Conservation (phyloP, 1,140 invertebrate species). For the Hylaeus anthracinus region DNA sequence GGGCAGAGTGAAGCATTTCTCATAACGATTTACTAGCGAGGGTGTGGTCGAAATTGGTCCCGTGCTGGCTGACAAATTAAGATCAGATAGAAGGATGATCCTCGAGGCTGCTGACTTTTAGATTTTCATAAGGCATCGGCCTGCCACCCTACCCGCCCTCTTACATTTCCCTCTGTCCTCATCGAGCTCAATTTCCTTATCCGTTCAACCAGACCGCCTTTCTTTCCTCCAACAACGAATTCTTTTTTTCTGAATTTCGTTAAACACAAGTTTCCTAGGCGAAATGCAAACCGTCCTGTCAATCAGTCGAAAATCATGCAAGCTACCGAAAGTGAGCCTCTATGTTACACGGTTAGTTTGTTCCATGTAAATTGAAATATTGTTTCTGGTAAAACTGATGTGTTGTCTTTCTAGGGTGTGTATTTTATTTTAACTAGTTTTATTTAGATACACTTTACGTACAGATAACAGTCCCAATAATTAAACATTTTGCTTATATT, state of each 20-base stretch:
- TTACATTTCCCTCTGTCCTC: conserved; percentile 42
- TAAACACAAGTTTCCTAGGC: neutral
- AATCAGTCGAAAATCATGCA: no score
- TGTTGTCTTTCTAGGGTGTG: no score
- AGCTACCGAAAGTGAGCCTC: no score
- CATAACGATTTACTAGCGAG: conserved; percentile 60
- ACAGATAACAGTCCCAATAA: no score
- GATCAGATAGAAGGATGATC: conserved; percentile 77
- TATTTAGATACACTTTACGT: no score
- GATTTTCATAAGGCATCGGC: conserved; percentile 72
- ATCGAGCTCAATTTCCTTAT: conserved; percentile 69
- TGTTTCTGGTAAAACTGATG: no score
- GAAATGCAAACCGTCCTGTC: no score
- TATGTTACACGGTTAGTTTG: no score
- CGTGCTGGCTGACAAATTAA: conserved; percentile 73
- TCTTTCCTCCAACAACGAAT: neutral
- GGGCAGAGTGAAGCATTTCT: conserved; percentile 30
- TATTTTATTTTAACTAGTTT: no score
- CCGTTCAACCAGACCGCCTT: conserved; percentile 42
- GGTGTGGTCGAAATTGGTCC: conserved; percentile 68
- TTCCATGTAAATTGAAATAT: no score
- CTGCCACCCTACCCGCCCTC: conserved; percentile 21
- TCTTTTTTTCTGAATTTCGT: neutral
- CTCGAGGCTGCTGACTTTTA: conserved; percentile 74
- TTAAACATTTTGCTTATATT: no score